Conservation (phyloP, 2,113 vertebrate genomes). For the Osmerus eperlanus region DNA sequence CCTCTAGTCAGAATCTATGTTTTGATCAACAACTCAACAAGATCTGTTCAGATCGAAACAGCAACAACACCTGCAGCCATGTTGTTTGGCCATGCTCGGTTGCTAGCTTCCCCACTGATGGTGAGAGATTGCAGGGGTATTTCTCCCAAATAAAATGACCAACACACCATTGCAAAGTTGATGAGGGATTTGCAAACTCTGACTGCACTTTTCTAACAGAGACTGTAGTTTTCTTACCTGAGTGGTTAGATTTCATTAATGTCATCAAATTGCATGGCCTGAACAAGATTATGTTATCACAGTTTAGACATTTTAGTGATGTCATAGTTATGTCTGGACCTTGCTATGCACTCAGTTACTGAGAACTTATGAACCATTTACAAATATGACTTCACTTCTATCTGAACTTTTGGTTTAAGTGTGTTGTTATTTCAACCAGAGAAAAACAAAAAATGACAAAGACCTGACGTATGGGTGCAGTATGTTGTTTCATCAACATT, state of each 20-base stretch:
- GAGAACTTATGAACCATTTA: not conserved
- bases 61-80: slow-evolving; percentile 63
- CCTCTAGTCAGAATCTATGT: slow-evolving; percentile 43
- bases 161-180: slow-evolving; percentile 22
- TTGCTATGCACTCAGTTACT: not conserved
- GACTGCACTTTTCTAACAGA: too few relatives aligned
- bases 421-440: slow-evolving; percentile 1
- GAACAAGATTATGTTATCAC: too few relatives aligned
- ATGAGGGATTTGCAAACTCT: not conserved
- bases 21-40: slow-evolving; percentile 55
- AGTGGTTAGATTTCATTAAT: too few relatives aligned
- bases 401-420: not conserved
- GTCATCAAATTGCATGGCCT: too few relatives aligned
- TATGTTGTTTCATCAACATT: slow-evolving; percentile 27
- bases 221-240: too few relatives aligned
- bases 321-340: not conserved
- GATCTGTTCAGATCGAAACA: slow-evolving; percentile 36
- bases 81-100: slow-evolving; percentile 62
- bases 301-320: not conserved
- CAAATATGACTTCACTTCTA: not conserved
- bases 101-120: slow-evolving; percentile 43
- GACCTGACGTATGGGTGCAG: not conserved
- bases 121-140: slow-evolving; percentile 50
- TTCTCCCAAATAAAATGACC: slow-evolving; percentile 53
- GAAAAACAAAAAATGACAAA: too few relatives aligned